phyloP scores from a whole-genome alignment of 1,140 invertebrate species.

The Euwallacea fornicatus region DNA sequence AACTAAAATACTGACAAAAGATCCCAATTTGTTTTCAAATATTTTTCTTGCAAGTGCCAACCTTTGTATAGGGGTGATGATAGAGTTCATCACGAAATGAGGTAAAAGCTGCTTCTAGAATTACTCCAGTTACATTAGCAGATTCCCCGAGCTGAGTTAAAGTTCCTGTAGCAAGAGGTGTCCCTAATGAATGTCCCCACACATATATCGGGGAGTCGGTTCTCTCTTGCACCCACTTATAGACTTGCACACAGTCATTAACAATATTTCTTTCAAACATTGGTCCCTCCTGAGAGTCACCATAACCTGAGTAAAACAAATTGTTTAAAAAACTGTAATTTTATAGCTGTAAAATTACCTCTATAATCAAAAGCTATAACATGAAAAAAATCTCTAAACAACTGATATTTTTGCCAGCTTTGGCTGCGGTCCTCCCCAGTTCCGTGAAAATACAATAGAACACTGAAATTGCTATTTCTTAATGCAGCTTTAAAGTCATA shows the following conservation, averaged over 20 bases:
- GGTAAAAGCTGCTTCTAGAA: constrained; percentile 50
- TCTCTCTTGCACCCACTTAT: constrained; percentile 42
- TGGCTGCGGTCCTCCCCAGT: constrained; percentile 46
- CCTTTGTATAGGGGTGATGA: constrained; percentile 45
- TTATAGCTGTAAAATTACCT: constrained; percentile 55
- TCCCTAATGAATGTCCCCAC: constrained; percentile 51
- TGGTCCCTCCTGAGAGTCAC: constrained; percentile 44
- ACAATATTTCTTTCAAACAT: constrained; percentile 47
- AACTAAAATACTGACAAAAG: constrained; percentile 39
- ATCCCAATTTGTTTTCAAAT: not conserved
- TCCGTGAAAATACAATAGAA: constrained; percentile 50
- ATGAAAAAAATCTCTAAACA: constrained; percentile 58
- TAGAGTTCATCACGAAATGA: constrained; percentile 47
- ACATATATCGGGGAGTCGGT: constrained; percentile 46
- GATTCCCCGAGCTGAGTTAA: constrained; percentile 35
- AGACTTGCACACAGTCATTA: constrained; percentile 47
- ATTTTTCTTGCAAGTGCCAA: constrained; percentile 18
- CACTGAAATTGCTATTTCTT: constrained; percentile 39
- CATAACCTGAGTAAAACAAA: constrained; percentile 45
- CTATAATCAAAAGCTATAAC: constrained; percentile 90
- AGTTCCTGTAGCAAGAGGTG: constrained; percentile 43
- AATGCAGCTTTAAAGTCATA: constrained; percentile 43
- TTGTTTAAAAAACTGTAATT: constrained; percentile 11
- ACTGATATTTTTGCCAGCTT: constrained; percentile 42
- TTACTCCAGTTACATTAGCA: constrained; percentile 41